Evolutionary conservation across 2,113 vertebrate genomes (phyloP), one percentile per base, ranked within the genome.

Genomic region (Poeciliopsis occidentalis): DNA sequence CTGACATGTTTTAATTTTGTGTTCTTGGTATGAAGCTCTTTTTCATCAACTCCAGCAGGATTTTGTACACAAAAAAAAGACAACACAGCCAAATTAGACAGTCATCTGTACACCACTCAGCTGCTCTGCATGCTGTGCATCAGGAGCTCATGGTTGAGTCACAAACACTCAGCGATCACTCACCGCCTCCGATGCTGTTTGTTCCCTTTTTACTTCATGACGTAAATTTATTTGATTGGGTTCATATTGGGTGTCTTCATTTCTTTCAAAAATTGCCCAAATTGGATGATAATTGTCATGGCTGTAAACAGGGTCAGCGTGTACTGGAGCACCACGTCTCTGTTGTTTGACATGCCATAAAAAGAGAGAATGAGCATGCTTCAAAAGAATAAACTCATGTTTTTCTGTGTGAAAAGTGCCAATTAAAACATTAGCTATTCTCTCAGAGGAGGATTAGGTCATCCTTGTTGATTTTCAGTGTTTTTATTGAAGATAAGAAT

Each of bases 101-200:
- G 24, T 60, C 62, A 39, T 64, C 22, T 81, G 2, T 69, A 70
- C 60, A 61, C 27, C 10, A 37, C 62, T 73, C 70, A 80, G 64
- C 74, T 68, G 67, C 44, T 67, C 68, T 24, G 24, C 44, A 12
- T 13, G 13, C 39, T 15, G 13, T 30, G 11, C 34, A 29, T 66
- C 64, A 85, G 65, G 29, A 74, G 66, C 84, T 76, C 30, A 8
- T 0, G 13, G 26, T 31, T 88, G 84, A 86, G 75, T 88, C 79
- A 78, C n/a, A 69, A 73, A 70, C 51, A 13, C 78, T 66, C 67
- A 73, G 17, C 77, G 60, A 68, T 70, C 72, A 69, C 31, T 79
- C 76, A 47, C 65, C 19, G 8, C 86, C 86, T 73, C 57, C 76
- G 1, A 57, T 60, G 64, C 44, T 78, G 54, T 71, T 71, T 73